These are phyloP conservation scores for Euclidia mi DNA, from an alignment of 2,888 invertebrate species.

Conservation along the genomic window DNA sequence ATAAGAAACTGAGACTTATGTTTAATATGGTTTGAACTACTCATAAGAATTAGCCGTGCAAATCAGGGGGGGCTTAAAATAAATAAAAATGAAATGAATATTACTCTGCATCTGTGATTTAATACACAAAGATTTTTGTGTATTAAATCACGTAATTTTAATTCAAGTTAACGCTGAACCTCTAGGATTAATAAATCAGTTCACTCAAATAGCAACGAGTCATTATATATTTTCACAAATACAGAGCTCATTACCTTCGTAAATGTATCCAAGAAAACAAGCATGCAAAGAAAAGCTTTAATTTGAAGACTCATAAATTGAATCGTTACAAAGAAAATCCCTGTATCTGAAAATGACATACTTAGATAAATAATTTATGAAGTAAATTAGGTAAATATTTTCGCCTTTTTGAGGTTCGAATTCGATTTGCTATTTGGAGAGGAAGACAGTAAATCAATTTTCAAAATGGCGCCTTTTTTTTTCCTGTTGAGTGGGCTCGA, in stretches of 20 bases:
- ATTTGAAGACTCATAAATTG: constrained; percentile 27
- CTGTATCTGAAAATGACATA: constrained; percentile 48
- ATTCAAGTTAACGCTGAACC: too few species aligned
- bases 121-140: too few species aligned
- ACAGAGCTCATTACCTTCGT: constrained; percentile 31
- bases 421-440: constrained; percentile 31
- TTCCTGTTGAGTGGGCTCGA: constrained; percentile 8
- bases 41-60: too few species aligned
- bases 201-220: too few species aligned
- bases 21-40: too few species aligned
- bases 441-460: constrained; percentile 36
- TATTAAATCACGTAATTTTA: too few species aligned
- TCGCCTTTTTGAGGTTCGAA: constrained; percentile 51
- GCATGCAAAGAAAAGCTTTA: constrained; percentile 21
- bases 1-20: too few species aligned
- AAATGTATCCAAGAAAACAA: constrained; percentile 30
- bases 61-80: too few species aligned
- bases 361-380: constrained; percentile 64
- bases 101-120: too few species aligned
- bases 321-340: constrained; percentile 40
- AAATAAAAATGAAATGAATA: too few species aligned
- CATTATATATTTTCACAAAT: not conserved
- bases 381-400: constrained; percentile 69
- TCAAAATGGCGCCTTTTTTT: constrained; percentile 31
- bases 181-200: too few species aligned